Base-by-base conservation (phyloP, 1,140 invertebrate species). In the Drosophila arizonae region DNA sequence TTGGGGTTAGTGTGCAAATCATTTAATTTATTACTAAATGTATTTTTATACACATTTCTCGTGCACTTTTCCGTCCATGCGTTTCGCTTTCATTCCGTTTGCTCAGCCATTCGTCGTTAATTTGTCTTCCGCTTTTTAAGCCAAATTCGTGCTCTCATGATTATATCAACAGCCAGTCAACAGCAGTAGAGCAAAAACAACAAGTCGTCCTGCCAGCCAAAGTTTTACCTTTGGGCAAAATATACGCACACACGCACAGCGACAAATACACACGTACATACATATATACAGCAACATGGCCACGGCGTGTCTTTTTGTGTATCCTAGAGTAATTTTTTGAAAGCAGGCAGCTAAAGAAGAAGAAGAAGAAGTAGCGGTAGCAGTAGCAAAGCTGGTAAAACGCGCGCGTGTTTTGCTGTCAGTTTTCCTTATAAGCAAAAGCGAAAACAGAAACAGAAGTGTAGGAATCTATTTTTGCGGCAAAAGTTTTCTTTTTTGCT, bases 321-420 rank as follows among this genome's bases (percentile, higher is more conserved):
- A 87, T 87, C 82, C 82, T 88, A 87, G 82, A 87, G 84, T 89
- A 77, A 84, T 87, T 87, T 86, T 81, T 64, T 64, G 84, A 82
- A 76, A 82, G 79, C 81, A 70, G 39, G 24, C 54, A 54, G 39
- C 52, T 62, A 21, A 71, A 51, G 60, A 54, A 72, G 70, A 65
- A 54, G 50, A 76, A 66, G 62, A 43, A 61, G 57, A 52, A 72
- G 69, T 30, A 71, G 62, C 6, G 45, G 55, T 21, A 72, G 21
- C 21, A 63, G 67, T 21, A 61, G 56, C 51, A 56, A 30, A 58
- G 36, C 56, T 61, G 66, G 57, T 39, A 26, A 72, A 67, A 72
- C 52, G 63, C 63, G 70, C 70, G 70, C 70, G 50, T 68, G 70
- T 67, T 72, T 72, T 67, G 48, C 36, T 65, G 52, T 39, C 57